A percentile compares a stretch with the other conserved stretches of the same genome.
Conservation (phyloP, 2,113 vertebrate species). For the Atractosteus spatula region DNA sequence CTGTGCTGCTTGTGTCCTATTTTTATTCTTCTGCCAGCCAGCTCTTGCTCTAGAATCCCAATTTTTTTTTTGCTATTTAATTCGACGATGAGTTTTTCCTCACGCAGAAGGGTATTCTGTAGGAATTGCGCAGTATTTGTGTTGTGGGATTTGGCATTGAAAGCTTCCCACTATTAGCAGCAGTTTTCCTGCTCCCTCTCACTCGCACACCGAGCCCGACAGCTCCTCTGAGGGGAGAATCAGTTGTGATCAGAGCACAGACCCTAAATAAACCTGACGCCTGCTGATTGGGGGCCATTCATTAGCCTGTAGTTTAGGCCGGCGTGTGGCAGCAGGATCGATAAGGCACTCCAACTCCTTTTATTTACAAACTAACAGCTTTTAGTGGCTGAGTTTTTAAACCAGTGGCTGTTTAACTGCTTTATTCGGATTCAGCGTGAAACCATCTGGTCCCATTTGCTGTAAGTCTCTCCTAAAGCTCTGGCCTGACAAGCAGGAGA, state of each 20-base stretch:
- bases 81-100: neutral
- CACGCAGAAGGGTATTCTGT: too few relatives aligned
- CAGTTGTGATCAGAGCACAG: constrained; percentile 46
- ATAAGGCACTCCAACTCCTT: constrained; percentile 67
- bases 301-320: constrained; percentile 53
- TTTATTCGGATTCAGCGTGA: constrained; percentile 74
- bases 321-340: constrained; percentile 62
- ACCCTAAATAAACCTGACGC: constrained; percentile 55
- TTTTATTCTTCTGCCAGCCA: neutral
- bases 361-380: constrained; percentile 80
- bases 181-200: constrained; percentile 19
- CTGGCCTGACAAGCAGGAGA: constrained; percentile 90
- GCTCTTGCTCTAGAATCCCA: neutral
- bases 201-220: constrained; percentile 33
- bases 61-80: neutral
- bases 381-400: constrained; percentile 71
- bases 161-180: constrained; percentile 2
- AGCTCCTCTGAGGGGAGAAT: constrained; percentile 40
- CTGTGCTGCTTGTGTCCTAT: neutral
- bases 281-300: constrained; percentile 52
- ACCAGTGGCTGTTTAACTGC: constrained; percentile 75
- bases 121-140: too few relatives aligned
- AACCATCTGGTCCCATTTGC: constrained; percentile 89
- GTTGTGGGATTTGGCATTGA: constrained; percentile 5
- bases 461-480: constrained; percentile 83